These are phyloP conservation scores for Drosophila mulleri DNA, from an alignment of 2,888 invertebrate genomes.

Conservation along the genomic window DNA sequence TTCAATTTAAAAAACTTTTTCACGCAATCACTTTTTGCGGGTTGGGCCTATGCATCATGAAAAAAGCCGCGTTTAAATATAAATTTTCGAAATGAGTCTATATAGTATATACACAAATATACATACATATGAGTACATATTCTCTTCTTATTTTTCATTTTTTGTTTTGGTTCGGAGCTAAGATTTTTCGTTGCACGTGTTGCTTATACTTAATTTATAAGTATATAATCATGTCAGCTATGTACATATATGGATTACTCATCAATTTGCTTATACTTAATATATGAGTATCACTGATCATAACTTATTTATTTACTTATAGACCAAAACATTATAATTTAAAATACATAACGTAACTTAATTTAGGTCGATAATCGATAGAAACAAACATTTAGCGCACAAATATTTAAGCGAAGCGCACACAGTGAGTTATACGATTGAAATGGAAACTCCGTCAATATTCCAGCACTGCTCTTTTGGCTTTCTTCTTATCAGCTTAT, in stretches of 20 bases:
- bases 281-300: neutral
- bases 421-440: slow-evolving; percentile 9
- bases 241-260: no score
- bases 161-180: no score
- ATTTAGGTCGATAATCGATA: neutral
- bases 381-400: neutral
- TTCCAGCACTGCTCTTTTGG: slow-evolving; percentile 6
- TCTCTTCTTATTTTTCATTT: neutral
- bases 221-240: neutral
- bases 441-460: slow-evolving; percentile 24
- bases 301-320: neutral
- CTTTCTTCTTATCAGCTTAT: slow-evolving; percentile 37
- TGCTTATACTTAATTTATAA: neutral
- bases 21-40: neutral
- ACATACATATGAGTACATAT: neutral
- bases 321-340: no score
- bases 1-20: neutral
- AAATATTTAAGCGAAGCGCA: neutral
- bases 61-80: neutral
- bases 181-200: neutral
- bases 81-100: neutral
- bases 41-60: no score
- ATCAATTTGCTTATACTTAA: neutral
- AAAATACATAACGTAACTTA: neutral
- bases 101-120: neutral